A percentile compares a stretch with the other conserved stretches of the same genome.
phyloP scores from a whole-genome alignment of 2,113 vertebrate genomes.

The Origma solitaria region DNA sequence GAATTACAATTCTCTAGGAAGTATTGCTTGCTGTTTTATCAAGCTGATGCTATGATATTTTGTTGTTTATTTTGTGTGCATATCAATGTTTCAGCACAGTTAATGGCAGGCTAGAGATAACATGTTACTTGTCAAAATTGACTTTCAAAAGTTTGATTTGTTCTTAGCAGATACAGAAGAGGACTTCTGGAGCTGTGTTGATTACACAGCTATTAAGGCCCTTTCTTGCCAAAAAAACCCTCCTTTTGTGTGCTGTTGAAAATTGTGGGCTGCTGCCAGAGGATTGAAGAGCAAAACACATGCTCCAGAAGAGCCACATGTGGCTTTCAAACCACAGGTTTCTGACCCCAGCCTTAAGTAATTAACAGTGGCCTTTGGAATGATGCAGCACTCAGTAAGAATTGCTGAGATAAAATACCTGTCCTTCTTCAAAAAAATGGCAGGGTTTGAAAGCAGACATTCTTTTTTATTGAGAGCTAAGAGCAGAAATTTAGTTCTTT shows the following conservation, averaged over 20 bases:
- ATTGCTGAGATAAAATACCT: background rate
- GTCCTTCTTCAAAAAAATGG: background rate
- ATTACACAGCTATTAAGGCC: constrained; percentile 27
- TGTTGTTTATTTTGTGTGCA: background rate
- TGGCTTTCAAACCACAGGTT: constrained; percentile 14
- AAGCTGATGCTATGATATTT: background rate
- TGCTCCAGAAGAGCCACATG: constrained; percentile 22
- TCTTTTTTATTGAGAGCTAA: background rate
- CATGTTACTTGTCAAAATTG: background rate
- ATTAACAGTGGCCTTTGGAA: constrained; percentile 39
- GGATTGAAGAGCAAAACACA: constrained; percentile 47
- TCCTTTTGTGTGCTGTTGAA: constrained; percentile 35
- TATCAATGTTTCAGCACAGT: background rate
- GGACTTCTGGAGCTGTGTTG: constrained; percentile 24
- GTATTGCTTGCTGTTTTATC: background rate
- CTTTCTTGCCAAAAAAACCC: background rate
- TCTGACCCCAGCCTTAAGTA: constrained; percentile 48
- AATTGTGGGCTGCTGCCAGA: constrained; percentile 43
- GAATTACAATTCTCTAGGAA: background rate
- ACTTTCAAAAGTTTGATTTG: constrained; percentile 38
- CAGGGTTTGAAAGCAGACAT: background rate
- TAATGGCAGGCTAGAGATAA: background rate
- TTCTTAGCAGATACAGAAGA: background rate
- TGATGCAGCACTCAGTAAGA: background rate
- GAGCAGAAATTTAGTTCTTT: background rate